phyloP scores from a whole-genome alignment of 2,797 vertebrate genomes.

The Glyptemys insculpta region DNA sequence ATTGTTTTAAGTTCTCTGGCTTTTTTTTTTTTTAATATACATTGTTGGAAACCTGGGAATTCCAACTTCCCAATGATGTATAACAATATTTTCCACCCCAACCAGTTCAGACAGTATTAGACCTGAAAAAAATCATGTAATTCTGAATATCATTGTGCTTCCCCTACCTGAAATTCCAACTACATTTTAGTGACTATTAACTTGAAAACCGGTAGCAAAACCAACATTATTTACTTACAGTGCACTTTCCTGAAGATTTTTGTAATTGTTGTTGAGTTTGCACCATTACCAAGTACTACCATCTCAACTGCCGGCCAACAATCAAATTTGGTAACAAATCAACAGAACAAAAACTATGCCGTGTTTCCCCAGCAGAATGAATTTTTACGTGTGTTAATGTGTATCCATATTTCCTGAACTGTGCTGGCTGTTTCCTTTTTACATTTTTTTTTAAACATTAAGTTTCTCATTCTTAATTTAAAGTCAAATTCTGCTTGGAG shows the following conservation, averaged over 20 bases:
- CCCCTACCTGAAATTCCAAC: neutral
- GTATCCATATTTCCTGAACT: neutral
- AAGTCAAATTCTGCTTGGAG: neutral
- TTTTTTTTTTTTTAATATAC: neutral
- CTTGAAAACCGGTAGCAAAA: neutral
- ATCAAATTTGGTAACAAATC: neutral
- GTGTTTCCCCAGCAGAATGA: neutral
- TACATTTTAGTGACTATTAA: neutral
- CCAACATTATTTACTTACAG: neutral
- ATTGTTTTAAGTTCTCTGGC: neutral
- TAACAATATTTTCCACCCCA: neutral
- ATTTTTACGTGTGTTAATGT: neutral
- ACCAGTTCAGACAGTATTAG: neutral
- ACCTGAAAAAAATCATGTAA: neutral
- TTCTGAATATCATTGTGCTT: no score
- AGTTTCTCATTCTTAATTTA: conserved; percentile 19
- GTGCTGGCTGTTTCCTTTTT: neutral
- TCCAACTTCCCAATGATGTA: neutral
- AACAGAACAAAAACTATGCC: neutral
- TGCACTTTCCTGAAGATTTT: neutral
- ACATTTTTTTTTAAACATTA: neutral
- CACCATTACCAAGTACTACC: neutral
- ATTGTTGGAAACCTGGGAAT: neutral
- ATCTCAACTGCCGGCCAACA: neutral
- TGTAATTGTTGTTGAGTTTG: neutral